phyloP scores from a whole-genome alignment of 1,140 invertebrate species.

The Drosophila littoralis region DNA sequence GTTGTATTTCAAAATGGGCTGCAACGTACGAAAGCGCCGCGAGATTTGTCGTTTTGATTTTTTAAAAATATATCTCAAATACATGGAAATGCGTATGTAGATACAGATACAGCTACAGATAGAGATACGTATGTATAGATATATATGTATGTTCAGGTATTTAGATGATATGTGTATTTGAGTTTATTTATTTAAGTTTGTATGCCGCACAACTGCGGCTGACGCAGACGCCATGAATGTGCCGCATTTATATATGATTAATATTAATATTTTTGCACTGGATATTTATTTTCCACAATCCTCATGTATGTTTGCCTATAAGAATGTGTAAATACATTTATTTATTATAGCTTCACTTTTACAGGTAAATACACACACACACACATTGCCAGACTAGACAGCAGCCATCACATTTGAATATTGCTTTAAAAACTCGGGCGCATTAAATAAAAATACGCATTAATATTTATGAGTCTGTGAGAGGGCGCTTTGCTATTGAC shows the following conservation, averaged over 20 bases:
- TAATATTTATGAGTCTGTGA: constrained; percentile 56
- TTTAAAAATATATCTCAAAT: constrained; percentile 74
- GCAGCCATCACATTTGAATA: constrained; percentile 52
- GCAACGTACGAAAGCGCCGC: constrained; percentile 41
- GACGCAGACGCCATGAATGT: constrained; percentile 24
- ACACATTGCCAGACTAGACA: constrained; percentile 2
- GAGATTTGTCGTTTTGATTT: constrained; percentile 78
- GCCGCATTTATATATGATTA: constrained; percentile 39
- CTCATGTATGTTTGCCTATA: constrained; percentile 2
- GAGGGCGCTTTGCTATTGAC: constrained; percentile 41
- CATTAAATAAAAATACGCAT: constrained; percentile 47
- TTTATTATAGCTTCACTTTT: constrained; percentile 19
- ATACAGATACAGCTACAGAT: constrained; percentile 23
- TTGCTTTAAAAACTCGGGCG: constrained; percentile 51
- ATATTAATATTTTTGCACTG: constrained; percentile 46
- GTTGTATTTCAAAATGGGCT: constrained; percentile 77
- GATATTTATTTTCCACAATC: constrained; percentile 32
- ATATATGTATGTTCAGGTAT: constrained; percentile 42
- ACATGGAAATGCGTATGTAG: constrained; percentile 42
- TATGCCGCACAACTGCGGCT: constrained; percentile 14
- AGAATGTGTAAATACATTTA: constrained; percentile 22
- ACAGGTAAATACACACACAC: constrained; percentile 13
- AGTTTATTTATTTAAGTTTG: constrained; percentile 51
- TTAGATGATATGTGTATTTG: constrained; percentile 8
- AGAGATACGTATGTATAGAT: constrained; percentile 35